Percentiles rank a stretch among this genome's conserved stretches.
phyloP scores from a whole-genome alignment of 2,888 invertebrate genomes.

The Cheilosia variabilis region DNA sequence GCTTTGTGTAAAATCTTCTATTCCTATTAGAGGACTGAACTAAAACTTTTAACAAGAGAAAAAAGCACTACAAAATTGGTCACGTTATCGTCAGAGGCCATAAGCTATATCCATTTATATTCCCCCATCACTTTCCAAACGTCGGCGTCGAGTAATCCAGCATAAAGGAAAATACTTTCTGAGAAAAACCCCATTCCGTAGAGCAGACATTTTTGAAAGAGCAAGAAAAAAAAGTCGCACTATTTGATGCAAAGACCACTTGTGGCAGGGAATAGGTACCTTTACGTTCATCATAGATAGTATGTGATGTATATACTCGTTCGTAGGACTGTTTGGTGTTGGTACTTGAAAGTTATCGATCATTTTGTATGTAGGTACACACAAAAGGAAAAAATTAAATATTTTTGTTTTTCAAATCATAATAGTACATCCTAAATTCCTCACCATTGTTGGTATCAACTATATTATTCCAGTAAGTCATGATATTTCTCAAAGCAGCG shows the following conservation, averaged over 20 bases:
- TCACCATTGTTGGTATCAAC: no score
- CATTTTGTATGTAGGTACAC: no score
- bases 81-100: slow-evolving; percentile 54
- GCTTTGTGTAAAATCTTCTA: not conserved
- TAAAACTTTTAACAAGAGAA: not conserved
- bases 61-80: slow-evolving; percentile 37
- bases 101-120: slow-evolving; percentile 53
- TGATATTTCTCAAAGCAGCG: no score
- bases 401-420: no score
- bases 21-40: not conserved
- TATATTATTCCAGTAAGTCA: no score
- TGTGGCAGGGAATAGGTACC: no score
- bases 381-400: no score
- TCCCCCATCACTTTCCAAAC: slow-evolving; percentile 39
- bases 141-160: slow-evolving; percentile 38
- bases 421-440: no score
- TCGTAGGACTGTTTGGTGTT: no score
- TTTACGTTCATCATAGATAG: not conserved
- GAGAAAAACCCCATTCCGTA: slow-evolving; percentile 1
- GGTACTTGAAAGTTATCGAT: no score
- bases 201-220: no score
- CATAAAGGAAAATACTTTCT: slow-evolving; percentile 38
- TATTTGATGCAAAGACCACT: no score
- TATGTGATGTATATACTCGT: not conserved
- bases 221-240: not conserved